Evolutionary conservation across 2,888 invertebrate genomes (phyloP).

Genomic region (Tupiocoris notatus): DNA sequence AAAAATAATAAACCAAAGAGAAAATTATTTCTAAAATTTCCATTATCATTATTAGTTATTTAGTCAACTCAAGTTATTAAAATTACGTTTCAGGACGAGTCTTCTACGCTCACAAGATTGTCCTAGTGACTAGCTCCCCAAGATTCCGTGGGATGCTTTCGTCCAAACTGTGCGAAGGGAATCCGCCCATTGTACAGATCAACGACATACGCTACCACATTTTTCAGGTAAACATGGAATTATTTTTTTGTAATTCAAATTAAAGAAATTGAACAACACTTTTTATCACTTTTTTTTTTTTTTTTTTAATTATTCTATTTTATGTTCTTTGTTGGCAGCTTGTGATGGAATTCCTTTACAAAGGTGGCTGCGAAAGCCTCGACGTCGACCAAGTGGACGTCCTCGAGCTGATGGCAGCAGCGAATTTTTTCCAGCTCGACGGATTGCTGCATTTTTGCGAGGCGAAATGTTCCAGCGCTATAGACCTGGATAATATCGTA

Average conservation of each 20-base stretch:
- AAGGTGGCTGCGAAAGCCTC: slow-evolving; percentile 78
- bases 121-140: slow-evolving; percentile 85
- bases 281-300: too few relatives aligned
- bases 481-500: slow-evolving; percentile 84
- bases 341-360: slow-evolving; percentile 90
- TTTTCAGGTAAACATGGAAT: slow-evolving; percentile 82
- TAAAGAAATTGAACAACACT: neutral
- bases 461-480: slow-evolving; percentile 77
- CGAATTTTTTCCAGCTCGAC: slow-evolving; percentile 86
- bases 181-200: slow-evolving; percentile 82
- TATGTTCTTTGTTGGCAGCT: too few relatives aligned
- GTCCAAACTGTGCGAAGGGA: slow-evolving; percentile 70
- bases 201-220: slow-evolving; percentile 90
- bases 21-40: too few relatives aligned
- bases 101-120: slow-evolving; percentile 92
- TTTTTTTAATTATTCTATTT: too few relatives aligned
- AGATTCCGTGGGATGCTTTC: slow-evolving; percentile 82
- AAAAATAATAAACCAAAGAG: too few relatives aligned
- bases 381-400: slow-evolving; percentile 78
- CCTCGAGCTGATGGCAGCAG: slow-evolving; percentile 84
- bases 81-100: slow-evolving; percentile 64
- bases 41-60: too few relatives aligned
- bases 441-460: slow-evolving; percentile 82
- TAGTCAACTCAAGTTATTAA: too few relatives aligned
- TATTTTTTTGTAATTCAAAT: neutral